phyloP scores from a whole-genome alignment of 2,888 invertebrate genomes.

The Oithona nana region DNA sequence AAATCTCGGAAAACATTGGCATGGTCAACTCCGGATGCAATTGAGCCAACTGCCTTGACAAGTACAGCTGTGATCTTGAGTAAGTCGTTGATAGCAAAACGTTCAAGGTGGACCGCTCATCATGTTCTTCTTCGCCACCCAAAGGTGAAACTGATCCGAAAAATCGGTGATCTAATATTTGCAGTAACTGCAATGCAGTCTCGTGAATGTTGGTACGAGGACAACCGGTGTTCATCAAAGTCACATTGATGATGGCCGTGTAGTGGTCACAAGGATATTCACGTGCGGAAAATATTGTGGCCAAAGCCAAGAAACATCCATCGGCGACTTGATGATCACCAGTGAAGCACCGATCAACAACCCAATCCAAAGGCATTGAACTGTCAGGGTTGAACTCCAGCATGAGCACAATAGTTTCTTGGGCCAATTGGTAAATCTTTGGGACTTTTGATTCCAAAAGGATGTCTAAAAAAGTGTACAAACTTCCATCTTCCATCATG shows the following conservation, averaged over 20 bases:
- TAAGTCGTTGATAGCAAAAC: constrained; percentile 67
- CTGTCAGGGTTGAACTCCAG: constrained; percentile 88
- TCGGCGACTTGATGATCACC: constrained; percentile 76
- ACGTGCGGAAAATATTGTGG: constrained; percentile 89
- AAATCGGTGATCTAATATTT: constrained; percentile 81
- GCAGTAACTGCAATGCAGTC: constrained; percentile 78
- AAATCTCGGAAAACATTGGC: constrained; percentile 99
- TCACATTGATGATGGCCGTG: constrained; percentile 91
- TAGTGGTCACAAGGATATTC: constrained; percentile 96
- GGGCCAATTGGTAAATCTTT: constrained; percentile 58
- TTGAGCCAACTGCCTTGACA: constrained; percentile 78
- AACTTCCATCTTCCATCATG: constrained; percentile 64
- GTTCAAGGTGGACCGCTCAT: constrained; percentile 51
- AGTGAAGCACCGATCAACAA: constrained; percentile 91
- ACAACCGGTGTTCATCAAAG: constrained; percentile 86
- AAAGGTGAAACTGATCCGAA: constrained; percentile 41
- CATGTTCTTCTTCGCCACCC: background rate
- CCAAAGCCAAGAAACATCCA: constrained; percentile 85
- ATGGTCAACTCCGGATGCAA: constrained; percentile 93
- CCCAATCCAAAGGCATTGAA: constrained; percentile 82
- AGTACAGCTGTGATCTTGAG: constrained; percentile 74
- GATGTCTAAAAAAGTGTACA: constrained; percentile 83
- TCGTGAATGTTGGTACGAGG: constrained; percentile 79
- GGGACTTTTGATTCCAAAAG: constrained; percentile 56
- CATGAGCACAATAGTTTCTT: constrained; percentile 78